These are phyloP conservation scores for Ptilonorhynchus violaceus DNA, from an alignment of 2,113 vertebrate species.

Conservation along the genomic window DNA sequence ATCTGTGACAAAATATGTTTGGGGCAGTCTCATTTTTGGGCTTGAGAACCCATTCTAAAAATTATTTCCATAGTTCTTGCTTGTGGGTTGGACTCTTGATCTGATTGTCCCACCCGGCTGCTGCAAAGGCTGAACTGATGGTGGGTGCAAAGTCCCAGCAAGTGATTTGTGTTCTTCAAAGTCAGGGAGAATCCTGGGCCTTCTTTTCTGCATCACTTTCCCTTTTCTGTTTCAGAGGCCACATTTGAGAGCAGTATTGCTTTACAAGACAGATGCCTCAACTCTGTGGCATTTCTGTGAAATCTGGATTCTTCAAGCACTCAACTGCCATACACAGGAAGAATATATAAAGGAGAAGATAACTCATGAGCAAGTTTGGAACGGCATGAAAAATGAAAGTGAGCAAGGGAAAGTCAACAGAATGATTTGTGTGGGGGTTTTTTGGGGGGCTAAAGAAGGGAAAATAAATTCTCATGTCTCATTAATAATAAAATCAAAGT, in stretches of 20 bases:
- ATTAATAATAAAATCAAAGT: not conserved
- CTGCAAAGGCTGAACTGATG: not conserved
- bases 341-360: not conserved
- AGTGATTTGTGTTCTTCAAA: not conserved
- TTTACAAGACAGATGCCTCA: not conserved
- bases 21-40: not conserved
- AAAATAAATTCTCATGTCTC: not conserved
- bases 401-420: not conserved
- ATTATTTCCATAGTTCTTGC: not conserved
- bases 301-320: not conserved
- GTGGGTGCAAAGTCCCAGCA: not conserved
- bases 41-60: not conserved
- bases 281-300: not conserved
- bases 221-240: not conserved
- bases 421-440: not conserved
- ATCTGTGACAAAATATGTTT: not conserved
- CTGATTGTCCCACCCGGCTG: not conserved
- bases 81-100: not conserved
- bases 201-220: not conserved
- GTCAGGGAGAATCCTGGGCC: not conserved
- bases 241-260: not conserved
- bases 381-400: not conserved
- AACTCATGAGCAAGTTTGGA: not conserved
- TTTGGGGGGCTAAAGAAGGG: not conserved
- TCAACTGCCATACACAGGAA: not conserved